These are phyloP conservation scores for Rutpela maculata DNA, from an alignment of 2,888 invertebrate species.

Conservation along the genomic window DNA sequence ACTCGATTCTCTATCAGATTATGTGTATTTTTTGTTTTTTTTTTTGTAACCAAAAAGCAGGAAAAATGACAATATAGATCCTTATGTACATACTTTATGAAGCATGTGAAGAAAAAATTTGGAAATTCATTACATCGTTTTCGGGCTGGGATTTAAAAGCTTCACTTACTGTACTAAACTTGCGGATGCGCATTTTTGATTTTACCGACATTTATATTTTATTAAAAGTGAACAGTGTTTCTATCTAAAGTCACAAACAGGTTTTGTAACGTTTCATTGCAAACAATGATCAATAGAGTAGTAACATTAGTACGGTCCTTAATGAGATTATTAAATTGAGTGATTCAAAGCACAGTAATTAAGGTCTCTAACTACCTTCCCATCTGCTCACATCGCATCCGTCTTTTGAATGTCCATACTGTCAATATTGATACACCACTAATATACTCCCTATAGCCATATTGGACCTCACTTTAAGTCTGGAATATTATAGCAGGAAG, in stretches of 20 bases:
- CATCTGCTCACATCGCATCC: not conserved
- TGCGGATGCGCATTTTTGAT: too few species aligned
- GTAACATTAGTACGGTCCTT: not conserved
- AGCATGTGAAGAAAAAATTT: too few species aligned
- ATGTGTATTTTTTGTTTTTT: too few species aligned
- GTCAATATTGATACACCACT: conserved; percentile 25
- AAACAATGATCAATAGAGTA: conserved; percentile 3
- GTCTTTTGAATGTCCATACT: conserved; percentile 20
- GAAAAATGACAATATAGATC: too few species aligned
- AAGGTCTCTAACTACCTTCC: conserved; percentile 9
- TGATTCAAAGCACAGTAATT: conserved; percentile 9
- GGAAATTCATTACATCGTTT: too few species aligned
- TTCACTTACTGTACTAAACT: too few species aligned
- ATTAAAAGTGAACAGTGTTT: not conserved
- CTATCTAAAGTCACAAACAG: not conserved
- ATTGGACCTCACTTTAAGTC: not conserved
- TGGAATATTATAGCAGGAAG: not conserved
- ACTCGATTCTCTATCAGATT: too few species aligned
- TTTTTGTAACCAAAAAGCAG: too few species aligned
- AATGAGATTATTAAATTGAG: conserved; percentile 4
- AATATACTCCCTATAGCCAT: conserved; percentile 19
- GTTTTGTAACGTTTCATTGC: not conserved
- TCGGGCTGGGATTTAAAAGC: too few species aligned
- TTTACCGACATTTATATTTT: too few species aligned
- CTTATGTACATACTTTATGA: too few species aligned